phyloP scores from a whole-genome alignment of 92 coral and sea anemone species.

The Chrysogorgia sp. region DNA sequence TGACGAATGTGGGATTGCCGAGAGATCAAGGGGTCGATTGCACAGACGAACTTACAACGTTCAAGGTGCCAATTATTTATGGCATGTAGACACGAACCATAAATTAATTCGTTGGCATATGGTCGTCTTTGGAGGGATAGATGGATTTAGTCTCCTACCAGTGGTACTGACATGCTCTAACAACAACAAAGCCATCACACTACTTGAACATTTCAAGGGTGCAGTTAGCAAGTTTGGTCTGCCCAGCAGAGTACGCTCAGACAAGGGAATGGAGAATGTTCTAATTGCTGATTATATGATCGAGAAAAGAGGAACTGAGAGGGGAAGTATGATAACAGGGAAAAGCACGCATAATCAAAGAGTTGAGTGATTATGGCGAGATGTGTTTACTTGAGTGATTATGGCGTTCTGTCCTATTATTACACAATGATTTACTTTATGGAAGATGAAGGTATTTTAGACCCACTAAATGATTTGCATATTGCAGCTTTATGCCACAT shows the following conservation, averaged over 20 bases:
- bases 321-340: constrained; percentile 75
- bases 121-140: constrained; percentile 64
- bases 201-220: constrained; percentile 51
- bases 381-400: constrained; percentile 71
- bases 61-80: constrained; percentile 38
- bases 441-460: constrained; percentile 71
- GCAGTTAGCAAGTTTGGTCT: constrained; percentile 68
- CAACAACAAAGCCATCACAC: constrained; percentile 61
- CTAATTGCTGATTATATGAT: too few relatives aligned
- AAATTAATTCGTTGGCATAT: constrained; percentile 61
- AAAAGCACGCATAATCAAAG: too few relatives aligned
- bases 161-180: constrained; percentile 62
- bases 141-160: constrained; percentile 66
- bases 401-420: constrained; percentile 55
- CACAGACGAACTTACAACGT: constrained; percentile 58
- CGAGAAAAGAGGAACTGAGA: constrained; percentile 54
- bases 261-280: constrained; percentile 75
- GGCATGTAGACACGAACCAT: constrained; percentile 47
- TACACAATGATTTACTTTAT: constrained; percentile 65
- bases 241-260: constrained; percentile 73
- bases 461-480: constrained; percentile 65
- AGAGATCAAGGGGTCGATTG: constrained; percentile 34
- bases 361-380: constrained; percentile 69
- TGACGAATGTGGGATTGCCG: too few relatives aligned
- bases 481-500: too few relatives aligned